These are phyloP conservation scores for Panonychus citri DNA, from an alignment of 1,140 invertebrate species.

Conservation along the genomic window DNA sequence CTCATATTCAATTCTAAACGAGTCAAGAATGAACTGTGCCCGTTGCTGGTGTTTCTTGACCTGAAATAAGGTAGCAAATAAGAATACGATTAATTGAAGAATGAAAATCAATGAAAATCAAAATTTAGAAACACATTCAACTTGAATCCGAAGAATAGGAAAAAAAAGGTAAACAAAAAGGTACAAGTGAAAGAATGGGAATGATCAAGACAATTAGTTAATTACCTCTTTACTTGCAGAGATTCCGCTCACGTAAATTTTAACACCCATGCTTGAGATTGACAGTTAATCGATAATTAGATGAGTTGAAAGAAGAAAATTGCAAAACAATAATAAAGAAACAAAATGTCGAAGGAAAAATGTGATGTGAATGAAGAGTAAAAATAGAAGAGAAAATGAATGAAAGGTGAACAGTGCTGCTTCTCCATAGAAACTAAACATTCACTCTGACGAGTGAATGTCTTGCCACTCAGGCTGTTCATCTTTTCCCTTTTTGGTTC, in stretches of 20 bases:
- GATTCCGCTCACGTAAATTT: slow-evolving; percentile 67
- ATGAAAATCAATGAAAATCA: neutral
- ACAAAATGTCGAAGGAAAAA: no score
- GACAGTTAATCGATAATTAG: no score
- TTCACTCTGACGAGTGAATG: no score
- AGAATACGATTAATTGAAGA: neutral
- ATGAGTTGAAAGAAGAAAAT: no score
- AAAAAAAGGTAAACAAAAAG: neutral
- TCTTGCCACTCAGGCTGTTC: no score
- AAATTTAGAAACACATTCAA: neutral
- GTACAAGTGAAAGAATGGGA: neutral
- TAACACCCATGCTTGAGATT: slow-evolving; percentile 43
- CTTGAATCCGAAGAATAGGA: neutral
- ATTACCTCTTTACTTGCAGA: slow-evolving; percentile 71
- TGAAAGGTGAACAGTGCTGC: no score
- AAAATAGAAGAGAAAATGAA: no score
- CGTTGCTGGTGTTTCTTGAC: slow-evolving; percentile 80
- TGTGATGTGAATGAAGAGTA: no score
- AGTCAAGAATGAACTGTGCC: slow-evolving; percentile 70
- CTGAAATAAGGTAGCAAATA: slow-evolving; percentile 29
- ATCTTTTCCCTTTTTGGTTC: no score
- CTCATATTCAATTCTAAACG: slow-evolving; percentile 63
- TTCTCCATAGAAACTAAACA: no score
- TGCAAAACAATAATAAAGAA: no score
- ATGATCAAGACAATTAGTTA: neutral